A percentile compares a stretch with the other conserved stretches of the same genome.
These are phyloP conservation scores for Neocrepidodera transversa DNA, from an alignment of 2,888 invertebrate genomes.

Conservation along the genomic window DNA sequence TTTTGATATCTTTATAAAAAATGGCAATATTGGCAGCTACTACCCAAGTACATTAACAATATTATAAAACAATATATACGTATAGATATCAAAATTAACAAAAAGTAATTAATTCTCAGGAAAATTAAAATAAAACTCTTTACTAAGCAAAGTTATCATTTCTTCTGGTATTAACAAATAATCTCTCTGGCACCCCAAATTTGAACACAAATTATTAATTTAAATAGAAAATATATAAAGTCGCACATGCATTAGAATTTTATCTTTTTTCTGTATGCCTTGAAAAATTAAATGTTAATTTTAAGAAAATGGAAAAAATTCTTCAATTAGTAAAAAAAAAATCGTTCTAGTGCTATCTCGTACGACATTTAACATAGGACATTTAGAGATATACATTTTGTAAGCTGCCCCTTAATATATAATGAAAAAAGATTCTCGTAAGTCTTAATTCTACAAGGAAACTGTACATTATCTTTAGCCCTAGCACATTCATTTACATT, in stretches of 20 bases:
- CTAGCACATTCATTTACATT: slow-evolving; percentile 31
- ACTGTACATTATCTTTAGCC: slow-evolving; percentile 35
- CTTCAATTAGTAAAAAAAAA: slow-evolving; percentile 29
- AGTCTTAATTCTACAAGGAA: slow-evolving; percentile 32
- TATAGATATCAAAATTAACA: slow-evolving; percentile 37
- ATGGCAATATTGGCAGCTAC: slow-evolving; percentile 42
- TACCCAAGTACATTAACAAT: slow-evolving; percentile 35
- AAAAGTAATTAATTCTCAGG: slow-evolving; percentile 28
- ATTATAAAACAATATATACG: slow-evolving; percentile 36
- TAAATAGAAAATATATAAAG: too few species aligned
- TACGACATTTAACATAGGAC: slow-evolving; percentile 36
- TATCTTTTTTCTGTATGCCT: too few species aligned
- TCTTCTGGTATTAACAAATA: slow-evolving; percentile 7
- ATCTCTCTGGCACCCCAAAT: slow-evolving; percentile 4
- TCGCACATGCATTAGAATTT: too few species aligned
- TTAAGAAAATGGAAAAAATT: slow-evolving; percentile 15
- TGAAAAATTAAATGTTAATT: slow-evolving; percentile 14
- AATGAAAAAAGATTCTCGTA: slow-evolving; percentile 9
- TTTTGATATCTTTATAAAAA: slow-evolving; percentile 38
- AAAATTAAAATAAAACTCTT: slow-evolving; percentile 12
- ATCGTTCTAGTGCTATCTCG: slow-evolving; percentile 38
- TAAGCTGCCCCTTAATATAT: slow-evolving; percentile 39
- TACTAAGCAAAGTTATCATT: slow-evolving; percentile 14
- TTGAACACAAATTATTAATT: slow-evolving; percentile 21
- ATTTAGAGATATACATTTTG: slow-evolving; percentile 35